phyloP scores from a whole-genome alignment of 2,888 invertebrate species.

The Beris morrisii region DNA sequence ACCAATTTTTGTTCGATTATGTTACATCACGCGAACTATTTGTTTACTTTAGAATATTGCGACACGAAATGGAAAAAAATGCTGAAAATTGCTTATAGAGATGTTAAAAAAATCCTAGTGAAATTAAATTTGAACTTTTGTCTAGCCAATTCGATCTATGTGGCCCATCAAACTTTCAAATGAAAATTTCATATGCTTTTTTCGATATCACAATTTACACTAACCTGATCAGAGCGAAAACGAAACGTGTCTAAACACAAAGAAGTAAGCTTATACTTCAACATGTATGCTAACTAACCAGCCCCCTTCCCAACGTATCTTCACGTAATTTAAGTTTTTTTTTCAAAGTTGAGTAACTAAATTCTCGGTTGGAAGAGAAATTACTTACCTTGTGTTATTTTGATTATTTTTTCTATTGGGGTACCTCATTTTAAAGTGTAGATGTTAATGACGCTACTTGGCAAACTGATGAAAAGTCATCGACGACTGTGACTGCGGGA shows the following conservation, averaged over 20 bases:
- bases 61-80: slow-evolving; percentile 9
- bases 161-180: slow-evolving; percentile 15
- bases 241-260: slow-evolving; percentile 12
- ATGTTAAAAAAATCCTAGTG: slow-evolving; percentile 14
- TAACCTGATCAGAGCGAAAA: slow-evolving; percentile 18
- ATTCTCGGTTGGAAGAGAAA: slow-evolving; percentile 35
- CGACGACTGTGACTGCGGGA: slow-evolving; percentile 54
- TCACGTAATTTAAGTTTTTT: slow-evolving; percentile 8
- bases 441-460: background rate
- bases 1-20: slow-evolving; percentile 24
- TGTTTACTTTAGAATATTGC: background rate
- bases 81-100: slow-evolving; percentile 29
- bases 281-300: slow-evolving; percentile 23
- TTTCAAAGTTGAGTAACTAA: slow-evolving; percentile 15
- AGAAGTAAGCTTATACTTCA: background rate
- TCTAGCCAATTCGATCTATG: slow-evolving; percentile 6
- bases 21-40: slow-evolving; percentile 10
- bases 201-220: slow-evolving; percentile 26
- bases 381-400: slow-evolving; percentile 41
- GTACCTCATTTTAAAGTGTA: slow-evolving; percentile 37
- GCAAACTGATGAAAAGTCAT: slow-evolving; percentile 40
- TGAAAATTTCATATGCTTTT: slow-evolving; percentile 5
- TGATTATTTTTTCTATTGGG: slow-evolving; percentile 37
- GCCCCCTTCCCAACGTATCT: slow-evolving; percentile 20
- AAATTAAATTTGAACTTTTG: slow-evolving; percentile 17